These are phyloP conservation scores for Oikopleura dioica DNA, from an alignment of 23 tunicate genomes.

Conservation along the genomic window DNA sequence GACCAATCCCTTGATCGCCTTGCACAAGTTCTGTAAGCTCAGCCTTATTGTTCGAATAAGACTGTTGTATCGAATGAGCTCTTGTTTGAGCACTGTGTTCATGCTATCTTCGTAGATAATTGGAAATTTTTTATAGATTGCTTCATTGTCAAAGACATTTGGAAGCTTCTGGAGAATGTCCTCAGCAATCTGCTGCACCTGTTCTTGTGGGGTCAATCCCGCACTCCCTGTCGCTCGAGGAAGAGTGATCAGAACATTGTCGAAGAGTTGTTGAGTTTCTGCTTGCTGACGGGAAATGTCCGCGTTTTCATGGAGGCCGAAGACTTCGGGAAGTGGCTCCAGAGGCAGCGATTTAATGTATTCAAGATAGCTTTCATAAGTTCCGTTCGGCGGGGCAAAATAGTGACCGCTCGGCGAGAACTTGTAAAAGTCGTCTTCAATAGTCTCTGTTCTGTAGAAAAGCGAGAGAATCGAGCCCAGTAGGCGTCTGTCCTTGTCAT, in stretches of 20 bases:
- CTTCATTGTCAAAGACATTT: slow-evolving; percentile 54
- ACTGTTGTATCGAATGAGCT: slow-evolving; percentile 75
- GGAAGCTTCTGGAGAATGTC: slow-evolving; percentile 75
- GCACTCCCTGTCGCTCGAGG: slow-evolving; percentile 71
- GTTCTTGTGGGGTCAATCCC: slow-evolving; percentile 65
- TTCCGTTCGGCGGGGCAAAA: slow-evolving; percentile 37
- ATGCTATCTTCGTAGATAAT: slow-evolving; percentile 68
- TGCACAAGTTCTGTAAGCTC: slow-evolving; percentile 36
- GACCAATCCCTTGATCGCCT: slow-evolving; percentile 88
- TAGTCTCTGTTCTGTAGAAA: slow-evolving; percentile 22
- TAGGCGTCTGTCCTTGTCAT: slow-evolving; percentile 76
- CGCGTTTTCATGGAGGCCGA: slow-evolving; percentile 91
- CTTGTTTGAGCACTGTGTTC: slow-evolving; percentile 80
- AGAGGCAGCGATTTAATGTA: slow-evolving; percentile 56
- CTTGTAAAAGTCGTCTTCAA: slow-evolving; percentile 36
- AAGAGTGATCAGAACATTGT: slow-evolving; percentile 70
- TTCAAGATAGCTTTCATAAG: slow-evolving; percentile 47
- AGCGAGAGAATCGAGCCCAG: slow-evolving; percentile 41
- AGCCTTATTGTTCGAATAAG: slow-evolving; percentile 42
- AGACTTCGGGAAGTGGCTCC: slow-evolving; percentile 85
- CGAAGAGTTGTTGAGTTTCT: slow-evolving; percentile 69
- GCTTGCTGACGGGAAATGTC: slow-evolving; percentile 86
- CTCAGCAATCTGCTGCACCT: slow-evolving; percentile 48
- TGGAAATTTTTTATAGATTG: slow-evolving; percentile 70
- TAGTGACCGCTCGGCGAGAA: slow-evolving; percentile 77